A percentile compares a stretch with the other conserved stretches of the same genome.
phyloP scores from a whole-genome alignment of 2,113 vertebrate species.

The Steatornis caripensis region DNA sequence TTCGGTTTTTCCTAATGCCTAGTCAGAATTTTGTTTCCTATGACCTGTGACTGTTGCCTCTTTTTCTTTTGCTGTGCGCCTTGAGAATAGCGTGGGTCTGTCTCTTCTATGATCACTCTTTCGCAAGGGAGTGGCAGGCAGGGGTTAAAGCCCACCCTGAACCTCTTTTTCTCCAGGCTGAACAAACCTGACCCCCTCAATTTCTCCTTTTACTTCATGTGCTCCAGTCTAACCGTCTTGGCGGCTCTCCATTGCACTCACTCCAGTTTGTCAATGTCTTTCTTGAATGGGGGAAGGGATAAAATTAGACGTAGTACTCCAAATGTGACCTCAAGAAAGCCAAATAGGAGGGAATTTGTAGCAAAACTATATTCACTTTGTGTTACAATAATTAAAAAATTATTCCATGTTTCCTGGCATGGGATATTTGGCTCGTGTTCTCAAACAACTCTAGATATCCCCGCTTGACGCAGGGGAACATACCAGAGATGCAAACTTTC shows the following conservation, averaged over 20 bases:
- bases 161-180: not conserved
- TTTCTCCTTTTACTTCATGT: not conserved
- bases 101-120: not conserved
- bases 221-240: not conserved
- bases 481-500: not conserved
- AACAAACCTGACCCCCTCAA: not conserved
- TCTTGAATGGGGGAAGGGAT: not conserved
- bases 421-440: not conserved
- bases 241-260: not conserved
- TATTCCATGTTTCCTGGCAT: not conserved
- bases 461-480: rapidly evolving
- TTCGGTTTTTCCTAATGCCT: not conserved
- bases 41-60: not conserved
- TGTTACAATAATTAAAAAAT: not conserved
- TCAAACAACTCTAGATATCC: not conserved
- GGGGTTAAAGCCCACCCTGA: not conserved
- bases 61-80: not conserved
- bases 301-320: not conserved
- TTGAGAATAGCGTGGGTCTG: not conserved
- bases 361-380: not conserved
- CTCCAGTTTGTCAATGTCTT: not conserved
- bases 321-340: not conserved
- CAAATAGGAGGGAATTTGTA: not conserved
- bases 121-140: not conserved
- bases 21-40: not conserved